Conservation (phyloP, 30 jellyfish, hydroid and myxozoan genomes). For the Turritopsis dohrnii region DNA sequence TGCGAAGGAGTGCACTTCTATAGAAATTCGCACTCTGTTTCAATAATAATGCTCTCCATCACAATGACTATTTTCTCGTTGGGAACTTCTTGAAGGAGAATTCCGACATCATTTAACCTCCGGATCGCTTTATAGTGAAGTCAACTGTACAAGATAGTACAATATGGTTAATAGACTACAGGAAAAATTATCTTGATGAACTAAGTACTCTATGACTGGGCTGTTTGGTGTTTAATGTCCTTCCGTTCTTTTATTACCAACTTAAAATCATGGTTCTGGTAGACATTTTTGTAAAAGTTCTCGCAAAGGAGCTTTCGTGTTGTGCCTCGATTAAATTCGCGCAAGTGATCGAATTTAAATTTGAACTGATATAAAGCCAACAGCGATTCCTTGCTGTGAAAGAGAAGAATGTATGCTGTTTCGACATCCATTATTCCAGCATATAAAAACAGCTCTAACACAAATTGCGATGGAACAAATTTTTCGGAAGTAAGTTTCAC, state of each 20-base stretch:
- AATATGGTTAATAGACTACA: too few species aligned
- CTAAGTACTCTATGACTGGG: neutral
- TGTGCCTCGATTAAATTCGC: neutral
- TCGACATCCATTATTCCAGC: neutral
- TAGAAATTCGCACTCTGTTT: too few species aligned
- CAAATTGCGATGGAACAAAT: neutral
- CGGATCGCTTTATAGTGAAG: too few species aligned
- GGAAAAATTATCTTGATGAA: too few species aligned
- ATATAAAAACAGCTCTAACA: constrained; percentile 1
- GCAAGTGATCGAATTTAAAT: constrained; percentile 11
- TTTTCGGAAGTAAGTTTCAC: neutral
- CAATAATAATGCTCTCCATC: too few species aligned
- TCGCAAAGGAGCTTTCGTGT: constrained; percentile 9
- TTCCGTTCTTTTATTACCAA: neutral
- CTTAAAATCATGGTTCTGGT: neutral
- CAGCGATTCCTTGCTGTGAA: neutral
- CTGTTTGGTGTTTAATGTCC: neutral
- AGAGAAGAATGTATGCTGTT: neutral
- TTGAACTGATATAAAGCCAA: neutral
- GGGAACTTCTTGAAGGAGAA: too few species aligned
- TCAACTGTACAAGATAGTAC: too few species aligned
- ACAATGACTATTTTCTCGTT: too few species aligned
- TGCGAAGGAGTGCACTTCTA: too few species aligned
- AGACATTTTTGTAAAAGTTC: neutral
- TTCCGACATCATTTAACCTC: too few species aligned